Evolutionary conservation across 1,140 invertebrate genomes (phyloP).

Genomic region (Catajapyx aquilonaris): DNA sequence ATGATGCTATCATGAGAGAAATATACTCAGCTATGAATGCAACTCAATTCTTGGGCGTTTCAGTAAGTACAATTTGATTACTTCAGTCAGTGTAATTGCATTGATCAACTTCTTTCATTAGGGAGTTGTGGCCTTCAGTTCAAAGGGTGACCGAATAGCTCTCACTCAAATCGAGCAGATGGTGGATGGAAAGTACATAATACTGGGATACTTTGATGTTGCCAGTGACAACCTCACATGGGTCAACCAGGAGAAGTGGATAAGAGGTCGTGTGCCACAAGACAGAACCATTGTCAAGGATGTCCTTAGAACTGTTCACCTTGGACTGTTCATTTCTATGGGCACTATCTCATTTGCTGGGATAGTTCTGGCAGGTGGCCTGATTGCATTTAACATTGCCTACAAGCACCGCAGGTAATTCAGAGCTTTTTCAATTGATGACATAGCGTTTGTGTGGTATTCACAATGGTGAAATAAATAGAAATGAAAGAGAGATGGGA

Average conservation of each 20-base stretch:
- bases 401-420: constrained; percentile 68
- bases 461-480: too few relatives aligned
- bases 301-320: constrained; percentile 61
- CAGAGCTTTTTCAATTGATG: too few relatives aligned
- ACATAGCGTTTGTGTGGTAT: too few relatives aligned
- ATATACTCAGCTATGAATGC: constrained; percentile 95
- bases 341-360: constrained; percentile 66
- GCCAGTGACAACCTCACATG: constrained; percentile 87
- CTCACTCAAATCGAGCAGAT: constrained; percentile 96
- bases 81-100: too few relatives aligned
- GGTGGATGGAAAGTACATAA: constrained; percentile 79
- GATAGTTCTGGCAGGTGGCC: constrained; percentile 53
- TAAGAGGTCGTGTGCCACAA: constrained; percentile 68
- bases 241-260: constrained; percentile 74
- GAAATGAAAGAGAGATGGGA: too few relatives aligned
- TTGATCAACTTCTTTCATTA: too few relatives aligned
- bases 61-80: constrained; percentile 39
- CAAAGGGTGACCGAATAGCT: constrained; percentile 95
- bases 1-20: constrained; percentile 81
- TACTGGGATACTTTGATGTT: constrained; percentile 91
- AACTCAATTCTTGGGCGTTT: constrained; percentile 92
- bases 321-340: constrained; percentile 78
- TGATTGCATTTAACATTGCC: constrained; percentile 78
- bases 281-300: constrained; percentile 76
- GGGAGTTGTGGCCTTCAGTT: constrained; percentile 87